A percentile compares a stretch with the other conserved stretches of the same genome.
phyloP scores from a whole-genome alignment of 1,140 invertebrate species.

The Brachionus asplanchnoidis region DNA sequence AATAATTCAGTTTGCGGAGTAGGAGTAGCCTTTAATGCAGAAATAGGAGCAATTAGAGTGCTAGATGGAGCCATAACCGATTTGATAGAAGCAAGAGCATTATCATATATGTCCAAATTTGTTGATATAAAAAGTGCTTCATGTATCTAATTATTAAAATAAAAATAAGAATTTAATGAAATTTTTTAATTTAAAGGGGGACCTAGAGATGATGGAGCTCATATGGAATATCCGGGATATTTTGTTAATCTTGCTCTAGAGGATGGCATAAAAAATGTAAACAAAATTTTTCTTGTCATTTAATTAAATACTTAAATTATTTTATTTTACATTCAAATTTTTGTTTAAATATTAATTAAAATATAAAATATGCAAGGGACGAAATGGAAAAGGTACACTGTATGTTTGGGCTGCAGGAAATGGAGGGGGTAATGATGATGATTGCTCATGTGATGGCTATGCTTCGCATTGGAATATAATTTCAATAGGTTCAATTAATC shows the following conservation, averaged over 20 bases:
- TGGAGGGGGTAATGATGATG: conserved; percentile 55
- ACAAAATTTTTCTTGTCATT: not conserved
- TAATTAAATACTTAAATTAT: not conserved
- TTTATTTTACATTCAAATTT: too few species aligned
- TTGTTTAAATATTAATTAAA: too few species aligned
- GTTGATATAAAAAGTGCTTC: conserved; percentile 58
- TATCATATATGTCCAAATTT: conserved; percentile 49
- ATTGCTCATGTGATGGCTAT: conserved; percentile 59
- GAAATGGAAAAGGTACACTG: conserved; percentile 54
- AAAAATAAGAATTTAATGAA: not conserved
- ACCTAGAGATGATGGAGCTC: conserved; percentile 52
- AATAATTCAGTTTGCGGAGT: conserved; percentile 94
- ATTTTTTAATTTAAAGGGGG: conserved; percentile 43
- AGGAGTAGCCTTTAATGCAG: conserved; percentile 86
- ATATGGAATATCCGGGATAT: conserved; percentile 52
- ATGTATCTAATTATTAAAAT: conserved; percentile 45
- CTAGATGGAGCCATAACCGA: conserved; percentile 56
- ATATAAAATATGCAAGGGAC: conserved; percentile 48
- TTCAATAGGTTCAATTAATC: conserved; percentile 54
- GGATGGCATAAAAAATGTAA: conserved; percentile 51
- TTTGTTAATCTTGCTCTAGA: conserved; percentile 50
- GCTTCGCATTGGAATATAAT: conserved; percentile 56
- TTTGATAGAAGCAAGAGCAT: conserved; percentile 47
- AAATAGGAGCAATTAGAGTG: conserved; percentile 68
- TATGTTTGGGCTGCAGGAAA: conserved; percentile 60